Evolutionary conservation across 1,140 invertebrate species (phyloP).

Genomic region (Drosophila pseudoananassae): DNA sequence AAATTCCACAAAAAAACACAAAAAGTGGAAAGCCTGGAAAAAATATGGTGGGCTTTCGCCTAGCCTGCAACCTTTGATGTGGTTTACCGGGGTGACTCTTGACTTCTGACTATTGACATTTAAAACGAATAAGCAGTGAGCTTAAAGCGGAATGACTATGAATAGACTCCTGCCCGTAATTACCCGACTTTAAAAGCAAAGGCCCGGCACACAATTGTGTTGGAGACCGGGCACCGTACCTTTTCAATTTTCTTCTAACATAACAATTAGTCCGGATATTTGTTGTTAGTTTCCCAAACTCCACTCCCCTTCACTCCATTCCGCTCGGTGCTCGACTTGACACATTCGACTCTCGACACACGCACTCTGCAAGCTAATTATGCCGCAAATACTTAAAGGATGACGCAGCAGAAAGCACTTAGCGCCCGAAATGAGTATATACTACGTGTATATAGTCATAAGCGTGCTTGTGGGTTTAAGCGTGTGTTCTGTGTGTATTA

Average conservation of each 20-base stretch:
- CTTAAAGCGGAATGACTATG: slow-evolving; percentile 38
- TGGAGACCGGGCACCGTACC: slow-evolving; percentile 17
- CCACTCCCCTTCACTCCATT: slow-evolving; percentile 12
- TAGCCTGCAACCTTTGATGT: slow-evolving; percentile 40
- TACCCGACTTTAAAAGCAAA: slow-evolving; percentile 52
- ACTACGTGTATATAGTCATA: slow-evolving; percentile 21
- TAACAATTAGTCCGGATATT: slow-evolving; percentile 36
- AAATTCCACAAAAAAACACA: slow-evolving; percentile 28
- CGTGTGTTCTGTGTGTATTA: slow-evolving; percentile 56
- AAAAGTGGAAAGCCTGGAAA: slow-evolving; percentile 6
- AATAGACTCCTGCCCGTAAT: slow-evolving; percentile 40
- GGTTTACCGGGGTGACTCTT: slow-evolving; percentile 22
- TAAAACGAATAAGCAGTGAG: slow-evolving; percentile 12
- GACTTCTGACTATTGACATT: slow-evolving; percentile 37
- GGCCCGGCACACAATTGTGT: slow-evolving; percentile 1
- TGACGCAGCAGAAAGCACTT: slow-evolving; percentile 77
- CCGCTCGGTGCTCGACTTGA: slow-evolving; percentile 36
- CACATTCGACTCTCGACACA: slow-evolving; percentile 45
- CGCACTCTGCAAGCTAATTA: slow-evolving; percentile 78
- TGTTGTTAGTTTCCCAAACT: slow-evolving; percentile 18
- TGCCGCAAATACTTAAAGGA: slow-evolving; percentile 77
- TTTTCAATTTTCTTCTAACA: slow-evolving; percentile 12
- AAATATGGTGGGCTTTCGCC: background rate
- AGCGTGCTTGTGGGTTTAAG: slow-evolving; percentile 29
- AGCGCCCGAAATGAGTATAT: slow-evolving; percentile 60